Conservation (phyloP, 1,140 invertebrate genomes). For the Drosophila equinoxialis region DNA sequence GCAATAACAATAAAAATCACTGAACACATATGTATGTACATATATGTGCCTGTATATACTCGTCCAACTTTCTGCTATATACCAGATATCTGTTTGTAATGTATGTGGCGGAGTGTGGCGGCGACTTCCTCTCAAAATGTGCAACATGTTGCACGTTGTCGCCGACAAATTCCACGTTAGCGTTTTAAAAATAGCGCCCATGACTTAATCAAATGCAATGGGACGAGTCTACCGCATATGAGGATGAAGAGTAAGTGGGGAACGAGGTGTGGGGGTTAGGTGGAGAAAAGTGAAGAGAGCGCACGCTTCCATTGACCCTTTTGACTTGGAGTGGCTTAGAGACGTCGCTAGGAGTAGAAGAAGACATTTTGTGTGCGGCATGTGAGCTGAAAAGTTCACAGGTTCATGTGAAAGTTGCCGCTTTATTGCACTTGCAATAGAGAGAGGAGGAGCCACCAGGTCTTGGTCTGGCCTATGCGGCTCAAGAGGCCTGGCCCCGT, state of each 20-base stretch:
- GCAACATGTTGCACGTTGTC: slow-evolving; percentile 75
- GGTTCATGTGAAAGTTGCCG: slow-evolving; percentile 77
- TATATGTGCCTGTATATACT: slow-evolving; percentile 4
- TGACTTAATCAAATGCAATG: slow-evolving; percentile 78
- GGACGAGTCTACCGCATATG: slow-evolving; percentile 22
- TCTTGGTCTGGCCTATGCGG: slow-evolving; percentile 15
- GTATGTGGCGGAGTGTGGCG: slow-evolving; percentile 27
- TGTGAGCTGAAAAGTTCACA: slow-evolving; percentile 57
- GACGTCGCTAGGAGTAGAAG: slow-evolving; percentile 19
- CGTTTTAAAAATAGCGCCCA: slow-evolving; percentile 76
- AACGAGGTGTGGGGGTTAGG: no score
- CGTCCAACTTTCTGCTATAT: not conserved
- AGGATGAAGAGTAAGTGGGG: not conserved
- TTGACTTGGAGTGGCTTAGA: slow-evolving; percentile 32
- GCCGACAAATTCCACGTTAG: slow-evolving; percentile 67
- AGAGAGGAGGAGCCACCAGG: slow-evolving; percentile 12
- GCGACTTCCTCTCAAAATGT: slow-evolving; percentile 59
- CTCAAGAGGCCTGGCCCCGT: slow-evolving; percentile 28
- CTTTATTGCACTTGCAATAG: slow-evolving; percentile 61
- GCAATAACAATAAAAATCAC: slow-evolving; percentile 81
- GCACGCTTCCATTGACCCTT: slow-evolving; percentile 73
- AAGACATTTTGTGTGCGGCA: slow-evolving; percentile 12
- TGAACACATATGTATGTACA: slow-evolving; percentile 38
- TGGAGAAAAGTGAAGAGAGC: not conserved
- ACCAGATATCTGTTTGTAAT: no score